Evolutionary conservation across 2,888 invertebrate species (phyloP), one percentile per base, ranked within the genome.

Genomic region (Leptopilina myrica): DNA sequence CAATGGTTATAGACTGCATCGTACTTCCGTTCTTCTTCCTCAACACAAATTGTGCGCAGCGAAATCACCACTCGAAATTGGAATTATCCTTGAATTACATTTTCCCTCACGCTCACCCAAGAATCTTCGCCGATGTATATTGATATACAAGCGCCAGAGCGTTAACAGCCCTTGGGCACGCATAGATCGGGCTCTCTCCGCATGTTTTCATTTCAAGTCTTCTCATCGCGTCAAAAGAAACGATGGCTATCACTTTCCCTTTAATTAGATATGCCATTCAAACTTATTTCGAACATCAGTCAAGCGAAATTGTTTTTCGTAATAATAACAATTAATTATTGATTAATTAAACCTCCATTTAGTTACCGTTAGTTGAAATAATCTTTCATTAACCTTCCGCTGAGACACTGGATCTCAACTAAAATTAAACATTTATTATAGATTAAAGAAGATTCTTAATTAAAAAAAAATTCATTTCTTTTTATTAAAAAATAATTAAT

Each of bases 21-120:
- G 81, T 78, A 73, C 64, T 73, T 78, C 69, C 78, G 77, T 75
- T 76, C 43, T 78, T 81, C 87, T 87, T 86, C 84, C 86, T 84
- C 84, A 82, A 88, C 87, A 88, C 85, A 85, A 88, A 88, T 87
- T 87, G 87, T 86, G 87, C 87, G 87, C 87, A 87, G 84, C 87
- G 84, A 86, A 88, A 88, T 88, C 86, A 85, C 86, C 84, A 86
- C 86, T 88, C 85, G 86, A 88, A 87, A 88, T 87, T 87, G 85
- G 86, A 87, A 88, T 88, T 88, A 88, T 87, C 84, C 86, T 85
- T 82, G 83, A 88, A 88, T 88, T 88, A 87, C 85, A 84, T 79
- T 79, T 76, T 69, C 79, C 78, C 64, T 77, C 75, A 53, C 78
- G 64, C 78, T 78, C 65, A 65, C 4, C 73, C 76, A 73, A 76